These are phyloP conservation scores for Acronicta alni DNA, from an alignment of 2,888 invertebrate species.

Conservation along the genomic window DNA sequence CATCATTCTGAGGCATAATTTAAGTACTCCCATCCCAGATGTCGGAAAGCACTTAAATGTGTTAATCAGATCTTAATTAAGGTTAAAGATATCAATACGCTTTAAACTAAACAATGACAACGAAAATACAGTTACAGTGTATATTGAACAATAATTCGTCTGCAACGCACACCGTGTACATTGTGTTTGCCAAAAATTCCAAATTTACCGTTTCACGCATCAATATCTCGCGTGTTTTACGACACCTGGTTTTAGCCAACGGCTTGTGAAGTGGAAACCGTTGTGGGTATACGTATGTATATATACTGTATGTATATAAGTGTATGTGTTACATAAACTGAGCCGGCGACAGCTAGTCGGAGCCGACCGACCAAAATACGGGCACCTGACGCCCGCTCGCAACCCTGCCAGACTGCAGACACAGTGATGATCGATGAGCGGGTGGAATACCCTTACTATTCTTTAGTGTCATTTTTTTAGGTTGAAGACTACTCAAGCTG, in stretches of 20 bases:
- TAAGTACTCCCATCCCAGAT: too few relatives aligned
- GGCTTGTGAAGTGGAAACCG: constrained; percentile 55
- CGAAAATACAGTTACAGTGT: background rate
- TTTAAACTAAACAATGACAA: background rate
- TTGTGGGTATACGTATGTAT: constrained; percentile 39
- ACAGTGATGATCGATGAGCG: constrained; percentile 35
- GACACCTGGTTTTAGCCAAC: constrained; percentile 39
- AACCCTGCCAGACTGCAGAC: constrained; percentile 58
- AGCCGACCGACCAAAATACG: constrained; percentile 85
- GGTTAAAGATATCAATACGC: too few relatives aligned
- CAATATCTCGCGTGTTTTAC: constrained; percentile 46
- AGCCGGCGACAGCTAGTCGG: constrained; percentile 80
- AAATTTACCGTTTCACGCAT: constrained; percentile 29
- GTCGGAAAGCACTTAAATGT: too few relatives aligned
- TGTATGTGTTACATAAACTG: constrained; percentile 83
- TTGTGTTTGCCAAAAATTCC: constrained; percentile 8
- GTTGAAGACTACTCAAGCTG: too few relatives aligned
- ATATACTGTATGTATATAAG: constrained; percentile 62
- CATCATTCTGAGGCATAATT: too few relatives aligned
- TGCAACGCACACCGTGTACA: background rate
- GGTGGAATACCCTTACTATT: too few relatives aligned
- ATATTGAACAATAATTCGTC: constrained; percentile 1
- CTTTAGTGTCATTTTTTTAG: too few relatives aligned
- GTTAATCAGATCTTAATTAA: too few relatives aligned
- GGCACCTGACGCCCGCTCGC: constrained; percentile 84